A percentile compares a stretch with the other conserved stretches of the same genome.
Evolutionary conservation across 92 coral and sea anemone genomes (phyloP).

Genomic region (Paramuricea clavata): DNA sequence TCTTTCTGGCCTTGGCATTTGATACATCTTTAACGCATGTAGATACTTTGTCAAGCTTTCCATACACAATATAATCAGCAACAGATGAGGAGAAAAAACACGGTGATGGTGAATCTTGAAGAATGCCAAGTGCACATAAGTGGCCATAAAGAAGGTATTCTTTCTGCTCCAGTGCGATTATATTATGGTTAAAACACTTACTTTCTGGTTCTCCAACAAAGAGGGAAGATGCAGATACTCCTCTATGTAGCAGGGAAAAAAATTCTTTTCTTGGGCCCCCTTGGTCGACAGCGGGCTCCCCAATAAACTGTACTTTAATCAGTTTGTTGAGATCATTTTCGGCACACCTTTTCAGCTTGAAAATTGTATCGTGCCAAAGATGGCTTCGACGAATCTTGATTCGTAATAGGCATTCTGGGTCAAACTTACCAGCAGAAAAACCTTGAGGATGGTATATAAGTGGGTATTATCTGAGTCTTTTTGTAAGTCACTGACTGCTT

Average conservation of each 20-base stretch:
- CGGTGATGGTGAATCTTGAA: slow-evolving; percentile 65
- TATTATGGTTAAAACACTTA: slow-evolving; percentile 62
- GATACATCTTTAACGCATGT: slow-evolving; percentile 60
- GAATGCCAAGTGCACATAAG: slow-evolving; percentile 55
- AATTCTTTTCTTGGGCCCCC: slow-evolving; percentile 74
- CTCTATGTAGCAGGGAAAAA: slow-evolving; percentile 59
- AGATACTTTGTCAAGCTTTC: slow-evolving; percentile 53
- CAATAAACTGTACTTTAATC: slow-evolving; percentile 64
- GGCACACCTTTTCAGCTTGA: slow-evolving; percentile 53
- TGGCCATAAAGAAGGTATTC: slow-evolving; percentile 62
- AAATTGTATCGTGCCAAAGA: slow-evolving; percentile 65
- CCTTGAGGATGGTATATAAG: slow-evolving; percentile 28
- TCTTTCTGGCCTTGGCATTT: slow-evolving; percentile 57
- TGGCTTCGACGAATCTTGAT: slow-evolving; percentile 61
- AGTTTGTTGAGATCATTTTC: slow-evolving; percentile 46
- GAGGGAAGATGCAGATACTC: slow-evolving; percentile 50
- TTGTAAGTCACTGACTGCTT: slow-evolving; percentile 14
- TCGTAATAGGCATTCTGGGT: slow-evolving; percentile 51
- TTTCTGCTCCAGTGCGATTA: slow-evolving; percentile 55
- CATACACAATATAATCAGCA: slow-evolving; percentile 66
- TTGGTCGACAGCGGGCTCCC: slow-evolving; percentile 70
- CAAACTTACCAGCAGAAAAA: slow-evolving; percentile 49
- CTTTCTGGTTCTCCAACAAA: slow-evolving; percentile 56
- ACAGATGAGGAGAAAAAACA: slow-evolving; percentile 67
- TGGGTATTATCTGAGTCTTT: slow-evolving; percentile 25